These are phyloP conservation scores for Tangara arthus DNA, from an alignment of 2,797 vertebrate species.

Conservation along the genomic window DNA sequence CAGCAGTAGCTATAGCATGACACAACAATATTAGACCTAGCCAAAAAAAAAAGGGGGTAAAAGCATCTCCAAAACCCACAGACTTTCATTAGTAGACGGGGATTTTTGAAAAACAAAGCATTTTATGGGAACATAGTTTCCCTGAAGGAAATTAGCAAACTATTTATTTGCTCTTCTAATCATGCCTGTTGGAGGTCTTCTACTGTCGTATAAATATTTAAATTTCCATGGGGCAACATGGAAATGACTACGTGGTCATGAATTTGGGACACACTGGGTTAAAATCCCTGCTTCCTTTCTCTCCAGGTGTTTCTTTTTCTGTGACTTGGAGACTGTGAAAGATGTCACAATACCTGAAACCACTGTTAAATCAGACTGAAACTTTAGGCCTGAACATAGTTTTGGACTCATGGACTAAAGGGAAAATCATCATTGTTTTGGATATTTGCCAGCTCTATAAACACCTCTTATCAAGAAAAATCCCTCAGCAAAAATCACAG, in stretches of 20 bases:
- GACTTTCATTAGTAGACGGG: constrained; percentile 5
- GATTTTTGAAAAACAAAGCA: neutral
- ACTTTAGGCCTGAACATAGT: neutral
- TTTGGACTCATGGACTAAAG: neutral
- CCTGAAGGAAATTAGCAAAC: neutral
- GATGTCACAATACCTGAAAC: neutral
- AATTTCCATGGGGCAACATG: neutral
- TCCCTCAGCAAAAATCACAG: neutral
- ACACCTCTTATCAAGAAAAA: neutral
- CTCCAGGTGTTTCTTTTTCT: neutral
- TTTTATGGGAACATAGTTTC: neutral
- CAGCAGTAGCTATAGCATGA: neutral
- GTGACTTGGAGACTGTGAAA: neutral
- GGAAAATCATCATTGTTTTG: neutral
- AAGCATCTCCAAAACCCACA: neutral
- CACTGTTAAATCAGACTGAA: neutral
- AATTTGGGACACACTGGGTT: neutral
- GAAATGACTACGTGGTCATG: neutral
- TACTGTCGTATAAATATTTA: neutral
- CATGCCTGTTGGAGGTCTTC: neutral
- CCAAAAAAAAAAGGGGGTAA: neutral
- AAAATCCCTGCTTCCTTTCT: neutral
- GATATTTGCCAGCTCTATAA: neutral
- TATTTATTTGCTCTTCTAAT: neutral
- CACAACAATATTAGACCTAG: neutral